A percentile compares a stretch with the other conserved stretches of the same genome.
Evolutionary conservation across 2,113 vertebrate genomes (phyloP).

Genomic region (Erythrolamprus reginae): DNA sequence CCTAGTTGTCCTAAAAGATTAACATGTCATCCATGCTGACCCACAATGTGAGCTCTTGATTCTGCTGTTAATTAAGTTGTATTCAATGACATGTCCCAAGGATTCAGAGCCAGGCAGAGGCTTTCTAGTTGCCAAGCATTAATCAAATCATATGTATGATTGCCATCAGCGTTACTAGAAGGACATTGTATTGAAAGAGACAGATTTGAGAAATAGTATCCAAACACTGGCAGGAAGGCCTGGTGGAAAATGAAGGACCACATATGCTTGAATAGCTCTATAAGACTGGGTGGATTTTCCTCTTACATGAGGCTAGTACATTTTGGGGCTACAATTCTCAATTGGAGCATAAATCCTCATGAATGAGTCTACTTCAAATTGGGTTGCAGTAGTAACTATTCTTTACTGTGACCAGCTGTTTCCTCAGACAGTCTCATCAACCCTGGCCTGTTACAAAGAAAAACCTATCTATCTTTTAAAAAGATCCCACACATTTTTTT

Average conservation of each 20-base stretch:
- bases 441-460: background rate
- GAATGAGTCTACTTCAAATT: background rate
- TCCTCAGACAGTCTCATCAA: background rate
- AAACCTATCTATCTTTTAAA: background rate
- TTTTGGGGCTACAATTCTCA: background rate
- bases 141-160: constrained; percentile 27
- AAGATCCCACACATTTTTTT: background rate
- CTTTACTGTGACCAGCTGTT: background rate
- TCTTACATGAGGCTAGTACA: background rate
- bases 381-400: background rate
- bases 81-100: constrained; percentile 43
- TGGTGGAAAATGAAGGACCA: fast-evolving
- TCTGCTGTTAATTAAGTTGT: constrained; percentile 58
- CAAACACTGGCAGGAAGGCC: background rate
- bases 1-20: background rate
- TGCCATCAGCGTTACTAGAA: constrained; percentile 28
- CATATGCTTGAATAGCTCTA: background rate
- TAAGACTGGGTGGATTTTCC: background rate
- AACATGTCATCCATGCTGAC: constrained; percentile 12
- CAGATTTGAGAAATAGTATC: background rate
- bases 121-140: constrained; percentile 41
- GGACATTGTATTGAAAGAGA: constrained; percentile 3
- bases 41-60: constrained; percentile 48
- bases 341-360: background rate
- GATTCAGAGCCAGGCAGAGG: background rate